Base-by-base conservation (phyloP, 2,113 vertebrate species). In the Cyphomyrus discorhynchus region DNA sequence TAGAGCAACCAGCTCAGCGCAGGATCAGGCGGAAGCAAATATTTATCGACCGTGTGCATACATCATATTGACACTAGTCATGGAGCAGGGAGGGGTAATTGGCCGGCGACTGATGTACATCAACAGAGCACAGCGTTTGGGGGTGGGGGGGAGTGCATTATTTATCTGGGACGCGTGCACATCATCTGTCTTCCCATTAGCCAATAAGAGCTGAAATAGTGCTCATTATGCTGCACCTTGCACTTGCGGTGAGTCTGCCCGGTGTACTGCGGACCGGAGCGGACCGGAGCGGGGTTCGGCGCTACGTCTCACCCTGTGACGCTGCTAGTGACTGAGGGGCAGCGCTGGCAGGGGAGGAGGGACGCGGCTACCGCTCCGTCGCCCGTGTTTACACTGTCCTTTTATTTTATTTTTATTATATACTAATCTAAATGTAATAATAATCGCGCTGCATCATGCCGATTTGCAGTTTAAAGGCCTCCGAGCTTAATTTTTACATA, bases 251-350 rank as follows among this genome's bases (percentile, higher is more conserved):
- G 88, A 77, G 88, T 86, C 87, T 49, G 66, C 86, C 19, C 90
- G 49, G 70, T 74, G 84, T 70, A 53, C 88, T 89, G 88, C 92
- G 90, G 89, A 91, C 84, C 53, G 86, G 90, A 87, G 86, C 86
- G 74, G 90, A 87, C 82, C 53, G 74, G 70, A 74, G 66, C 80
- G 89, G 90, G 15, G 74, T 17, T 80, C 89, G 66, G 80, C 56
- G 89, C 90, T 90, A 90, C 91, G 9, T 92, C 90, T 91, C 90
- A 89, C 86, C 70, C 90, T 56, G 86, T 95, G 93, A 95, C 95
- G 94, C 94, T 91, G 92, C 66, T 74, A 66, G 90, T 80, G 92
- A 92, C 92, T 49, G 92, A 92, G 90, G 27, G 90, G 85, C 74
- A 88, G 89, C 52, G 90, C 82, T 77, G 8, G 89, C 62, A 46